Evolutionary conservation across 2,113 vertebrate genomes (phyloP).

Genomic region (Myodes glareolus): DNA sequence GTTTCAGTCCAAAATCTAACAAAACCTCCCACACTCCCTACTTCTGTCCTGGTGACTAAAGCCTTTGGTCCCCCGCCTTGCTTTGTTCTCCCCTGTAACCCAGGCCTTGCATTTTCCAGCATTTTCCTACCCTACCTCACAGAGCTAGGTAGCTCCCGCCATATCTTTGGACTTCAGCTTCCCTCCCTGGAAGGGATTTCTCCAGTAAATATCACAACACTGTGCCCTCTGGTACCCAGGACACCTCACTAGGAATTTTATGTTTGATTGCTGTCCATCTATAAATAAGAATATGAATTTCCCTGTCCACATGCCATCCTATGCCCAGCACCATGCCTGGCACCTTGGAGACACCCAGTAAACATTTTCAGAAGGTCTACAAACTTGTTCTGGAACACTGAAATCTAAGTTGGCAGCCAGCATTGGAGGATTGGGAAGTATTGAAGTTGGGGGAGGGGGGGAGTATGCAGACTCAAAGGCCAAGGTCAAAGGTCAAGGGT

Average conservation of each 20-base stretch:
- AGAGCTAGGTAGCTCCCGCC: neutral
- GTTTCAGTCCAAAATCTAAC: neutral
- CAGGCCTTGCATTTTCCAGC: neutral
- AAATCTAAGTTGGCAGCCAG: neutral
- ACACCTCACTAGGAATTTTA: neutral
- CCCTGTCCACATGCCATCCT: neutral
- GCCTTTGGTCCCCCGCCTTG: neutral
- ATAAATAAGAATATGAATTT: neutral
- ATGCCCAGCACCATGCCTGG: neutral
- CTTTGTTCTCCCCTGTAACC: neutral
- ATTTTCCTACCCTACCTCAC: neutral
- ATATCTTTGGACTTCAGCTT: neutral
- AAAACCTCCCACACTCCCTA: neutral
- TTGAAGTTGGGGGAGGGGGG: neutral
- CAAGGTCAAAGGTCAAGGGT: constrained; percentile 10
- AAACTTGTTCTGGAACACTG: neutral
- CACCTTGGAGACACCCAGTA: neutral
- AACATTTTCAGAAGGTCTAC: constrained; percentile 16
- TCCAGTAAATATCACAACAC: no score
- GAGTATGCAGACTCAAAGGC: neutral
- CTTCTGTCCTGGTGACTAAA: neutral
- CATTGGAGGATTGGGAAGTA: neutral
- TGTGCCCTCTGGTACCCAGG: neutral
- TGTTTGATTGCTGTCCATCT: neutral
- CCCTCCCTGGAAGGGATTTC: neutral